Conservation (phyloP, 2,888 invertebrate species). For the Biston betularia region DNA sequence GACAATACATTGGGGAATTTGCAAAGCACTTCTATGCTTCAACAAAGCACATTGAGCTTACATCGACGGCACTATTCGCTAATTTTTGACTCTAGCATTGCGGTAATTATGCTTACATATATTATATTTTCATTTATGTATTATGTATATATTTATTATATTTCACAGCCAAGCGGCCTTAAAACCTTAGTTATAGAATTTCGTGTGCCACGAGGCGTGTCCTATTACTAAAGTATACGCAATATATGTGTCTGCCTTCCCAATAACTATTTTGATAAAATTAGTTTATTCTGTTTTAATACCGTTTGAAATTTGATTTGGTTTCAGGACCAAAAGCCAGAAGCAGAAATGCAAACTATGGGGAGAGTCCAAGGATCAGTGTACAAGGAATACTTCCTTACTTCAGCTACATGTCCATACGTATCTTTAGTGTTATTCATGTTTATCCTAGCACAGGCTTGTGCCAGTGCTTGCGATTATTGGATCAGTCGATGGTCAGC, state of each 20-base stretch:
- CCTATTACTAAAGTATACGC: too few relatives aligned
- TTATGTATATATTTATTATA: too few relatives aligned
- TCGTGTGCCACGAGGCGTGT: too few relatives aligned
- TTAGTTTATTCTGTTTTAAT: too few relatives aligned
- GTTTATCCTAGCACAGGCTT: constrained; percentile 86
- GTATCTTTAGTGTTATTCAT: constrained; percentile 63
- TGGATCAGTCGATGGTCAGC: constrained; percentile 78
- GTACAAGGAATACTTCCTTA: constrained; percentile 74
- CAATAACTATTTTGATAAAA: too few relatives aligned
- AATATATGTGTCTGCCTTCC: too few relatives aligned
- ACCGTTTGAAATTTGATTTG: neutral
- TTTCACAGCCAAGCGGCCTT: too few relatives aligned
- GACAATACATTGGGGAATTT: constrained; percentile 54
- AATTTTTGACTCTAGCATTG: constrained; percentile 61
- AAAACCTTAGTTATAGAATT: too few relatives aligned
- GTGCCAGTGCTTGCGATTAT: constrained; percentile 77
- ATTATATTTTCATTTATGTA: neutral
- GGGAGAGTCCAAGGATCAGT: constrained; percentile 74
- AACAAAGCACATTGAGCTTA: constrained; percentile 65
- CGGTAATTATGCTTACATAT: constrained; percentile 52
- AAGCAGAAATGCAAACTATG: constrained; percentile 67
- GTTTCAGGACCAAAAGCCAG: constrained; percentile 73
- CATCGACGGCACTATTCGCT: constrained; percentile 65
- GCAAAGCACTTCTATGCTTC: constrained; percentile 53
- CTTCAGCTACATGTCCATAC: constrained; percentile 64